Evolutionary conservation across 2,113 vertebrate species (phyloP), one percentile per base, ranked within the genome.

Genomic region (Seriola dumerili): DNA sequence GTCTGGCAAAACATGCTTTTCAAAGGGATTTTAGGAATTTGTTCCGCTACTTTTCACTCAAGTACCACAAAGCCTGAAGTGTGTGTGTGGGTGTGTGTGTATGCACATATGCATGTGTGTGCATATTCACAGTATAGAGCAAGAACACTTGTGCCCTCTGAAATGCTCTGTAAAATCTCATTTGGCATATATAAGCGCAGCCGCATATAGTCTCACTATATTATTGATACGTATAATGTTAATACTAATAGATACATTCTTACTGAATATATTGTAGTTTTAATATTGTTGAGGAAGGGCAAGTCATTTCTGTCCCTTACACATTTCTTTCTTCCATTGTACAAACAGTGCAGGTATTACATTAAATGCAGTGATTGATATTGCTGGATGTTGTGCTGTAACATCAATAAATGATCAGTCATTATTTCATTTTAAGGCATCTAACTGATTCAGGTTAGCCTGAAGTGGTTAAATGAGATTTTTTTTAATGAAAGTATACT

Each of bases 21-120:
- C 64, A 82, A 74, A 86, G 72, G 75, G 80, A 88, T 82, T 84
- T 89, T 78, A 82, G 23, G 65, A 83, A 88, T 88, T 85, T 74
- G 80, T 91, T 91, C 67, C 46, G 29, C 87, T 84, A 72, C 55
- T 84, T 85, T 79, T 87, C 77, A 66, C 80, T 76, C 21, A 50
- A 36, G 36, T 78, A 61, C 79, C 77, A 70, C 83, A 84, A 76
- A 74, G 40, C 72, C 78, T 57, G n/a, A 63, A 57, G n/a, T 78
- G 67, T 77, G 46, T 46, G 29, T 72, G 23, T 84, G n/a, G 11
- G 36, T 23, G 25, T 65, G 64, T 32, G n/a, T 34, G 16, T 14
- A 32, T 23, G 25, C 55, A 52, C 23, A 19, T 25, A 23, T 72
- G 29, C 17, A 16, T 46, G 9, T 5, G 42, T 29, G 13, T 64